Evolutionary conservation across 2,113 vertebrate genomes (phyloP).

Genomic region (Psilopogon haemacephalus): DNA sequence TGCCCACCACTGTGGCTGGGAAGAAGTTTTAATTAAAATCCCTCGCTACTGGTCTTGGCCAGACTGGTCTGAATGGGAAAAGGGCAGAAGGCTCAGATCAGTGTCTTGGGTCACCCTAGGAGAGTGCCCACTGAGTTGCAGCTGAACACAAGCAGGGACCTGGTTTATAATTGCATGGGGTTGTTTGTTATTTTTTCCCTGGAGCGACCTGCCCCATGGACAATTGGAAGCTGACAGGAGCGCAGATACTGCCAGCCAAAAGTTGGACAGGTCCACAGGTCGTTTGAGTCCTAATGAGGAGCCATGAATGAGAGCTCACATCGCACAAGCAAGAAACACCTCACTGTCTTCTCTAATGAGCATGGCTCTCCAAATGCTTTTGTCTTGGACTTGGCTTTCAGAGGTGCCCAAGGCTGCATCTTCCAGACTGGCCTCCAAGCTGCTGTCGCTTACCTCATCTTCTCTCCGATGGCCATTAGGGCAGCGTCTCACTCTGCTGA

Average conservation of each 20-base stretch:
- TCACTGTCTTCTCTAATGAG: constrained; percentile 41
- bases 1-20: neutral
- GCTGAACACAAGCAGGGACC: constrained; percentile 15
- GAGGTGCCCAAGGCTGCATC: neutral
- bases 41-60: constrained; percentile 3
- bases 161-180: constrained; percentile 48
- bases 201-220: constrained; percentile 2
- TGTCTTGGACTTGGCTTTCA: constrained; percentile 19
- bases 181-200: neutral
- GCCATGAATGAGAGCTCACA: constrained; percentile 47
- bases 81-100: neutral
- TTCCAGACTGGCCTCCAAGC: neutral
- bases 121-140: neutral
- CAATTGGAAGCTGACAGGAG: constrained; percentile 19
- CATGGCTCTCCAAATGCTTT: neutral
- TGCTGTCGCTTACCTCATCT: neutral
- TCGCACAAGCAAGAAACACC: constrained; percentile 35
- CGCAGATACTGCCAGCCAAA: constrained; percentile 26
- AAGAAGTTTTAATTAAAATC: constrained; percentile 61
- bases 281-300: constrained; percentile 70
- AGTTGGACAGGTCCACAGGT: constrained; percentile 39
- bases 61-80: neutral
- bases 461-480: neutral
- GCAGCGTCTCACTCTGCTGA: neutral
- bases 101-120: constrained; percentile 6